These are phyloP conservation scores for Aricia artaxerxes DNA, from an alignment of 2,888 invertebrate species.

Conservation along the genomic window DNA sequence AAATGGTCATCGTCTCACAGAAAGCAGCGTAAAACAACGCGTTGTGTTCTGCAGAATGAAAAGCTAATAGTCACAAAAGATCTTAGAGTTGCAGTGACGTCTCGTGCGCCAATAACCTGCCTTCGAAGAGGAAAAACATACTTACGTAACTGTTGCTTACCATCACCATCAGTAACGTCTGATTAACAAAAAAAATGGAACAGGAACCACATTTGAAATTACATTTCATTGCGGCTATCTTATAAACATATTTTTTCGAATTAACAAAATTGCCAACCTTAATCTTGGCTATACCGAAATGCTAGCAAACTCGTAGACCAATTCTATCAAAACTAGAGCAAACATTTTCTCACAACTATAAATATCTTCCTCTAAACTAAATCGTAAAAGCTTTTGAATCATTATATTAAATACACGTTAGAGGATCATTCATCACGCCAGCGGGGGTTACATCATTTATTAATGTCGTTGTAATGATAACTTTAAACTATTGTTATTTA, in stretches of 20 bases:
- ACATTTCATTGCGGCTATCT: too few species aligned
- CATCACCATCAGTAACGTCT: not conserved
- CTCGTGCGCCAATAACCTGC: too few species aligned
- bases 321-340: not conserved
- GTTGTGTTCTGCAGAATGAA: not conserved
- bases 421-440: conserved; percentile 49
- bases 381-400: conserved; percentile 38
- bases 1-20: not conserved
- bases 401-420: conserved; percentile 50
- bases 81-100: not conserved
- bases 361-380: conserved; percentile 2
- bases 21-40: not conserved
- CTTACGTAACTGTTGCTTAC: too few species aligned
- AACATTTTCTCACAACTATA: not conserved
- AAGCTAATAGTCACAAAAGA: not conserved
- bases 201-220: not conserved
- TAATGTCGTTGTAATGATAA: conserved; percentile 67
- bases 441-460: conserved; percentile 58
- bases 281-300: not conserved
- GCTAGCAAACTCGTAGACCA: not conserved
- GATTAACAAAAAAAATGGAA: not conserved
- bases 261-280: not conserved
- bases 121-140: too few species aligned
- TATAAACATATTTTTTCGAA: too few species aligned
- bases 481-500: conserved; percentile 43